Percentiles rank a stretch among this genome's conserved stretches.
Conservation (phyloP, 2,888 invertebrate genomes). For the Leptinotarsa juncta region DNA sequence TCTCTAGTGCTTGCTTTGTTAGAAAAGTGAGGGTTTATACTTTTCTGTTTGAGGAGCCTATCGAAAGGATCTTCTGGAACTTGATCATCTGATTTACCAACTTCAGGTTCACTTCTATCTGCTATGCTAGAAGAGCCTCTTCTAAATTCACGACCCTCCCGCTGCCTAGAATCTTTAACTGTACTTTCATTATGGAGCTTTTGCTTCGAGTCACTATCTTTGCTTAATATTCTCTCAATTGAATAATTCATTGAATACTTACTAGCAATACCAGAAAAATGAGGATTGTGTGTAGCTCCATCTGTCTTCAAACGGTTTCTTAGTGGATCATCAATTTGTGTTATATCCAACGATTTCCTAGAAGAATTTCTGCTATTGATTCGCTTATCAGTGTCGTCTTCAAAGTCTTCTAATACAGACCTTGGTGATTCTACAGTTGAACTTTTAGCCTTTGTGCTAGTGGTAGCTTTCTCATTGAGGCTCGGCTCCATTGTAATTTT, state of each 20-base stretch:
- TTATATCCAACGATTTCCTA: not conserved
- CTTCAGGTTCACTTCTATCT: not conserved
- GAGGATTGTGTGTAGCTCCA: not conserved
- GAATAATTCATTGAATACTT: constrained; percentile 11
- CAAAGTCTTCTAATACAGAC: not conserved
- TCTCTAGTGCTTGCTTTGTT: not conserved
- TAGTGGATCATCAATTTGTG: not conserved
- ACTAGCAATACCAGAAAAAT: not conserved
- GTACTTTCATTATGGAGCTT: not conserved
- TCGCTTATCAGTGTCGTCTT: not conserved
- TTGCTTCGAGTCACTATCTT: not conserved
- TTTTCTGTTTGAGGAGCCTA: not conserved
- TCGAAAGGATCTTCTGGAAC: not conserved
- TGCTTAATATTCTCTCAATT: constrained; percentile 4
- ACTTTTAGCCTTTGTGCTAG: not conserved
- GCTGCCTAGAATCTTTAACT: constrained; percentile 4
- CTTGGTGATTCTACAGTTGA: not conserved
- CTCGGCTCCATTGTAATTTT: not conserved
- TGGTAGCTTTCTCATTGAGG: not conserved
- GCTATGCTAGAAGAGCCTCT: not conserved
- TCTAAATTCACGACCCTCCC: not conserved
- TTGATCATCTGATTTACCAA: not conserved
- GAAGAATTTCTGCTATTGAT: not conserved
- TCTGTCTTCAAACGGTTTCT: not conserved
- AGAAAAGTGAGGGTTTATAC: not conserved